Conservation (phyloP, 2,797 vertebrate genomes). For the Microctenopoma stevenorrisi region DNA sequence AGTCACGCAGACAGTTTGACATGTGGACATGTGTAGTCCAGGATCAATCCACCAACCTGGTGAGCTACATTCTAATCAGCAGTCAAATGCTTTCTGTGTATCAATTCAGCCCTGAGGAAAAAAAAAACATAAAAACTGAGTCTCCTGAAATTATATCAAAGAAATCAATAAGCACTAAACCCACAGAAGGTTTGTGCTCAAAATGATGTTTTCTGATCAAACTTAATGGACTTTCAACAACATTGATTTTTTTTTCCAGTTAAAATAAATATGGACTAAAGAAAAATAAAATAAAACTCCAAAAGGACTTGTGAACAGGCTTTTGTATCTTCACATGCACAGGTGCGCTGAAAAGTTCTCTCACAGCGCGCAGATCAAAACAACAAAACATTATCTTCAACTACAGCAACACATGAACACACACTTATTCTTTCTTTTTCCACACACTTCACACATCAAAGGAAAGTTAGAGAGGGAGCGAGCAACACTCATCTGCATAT, state of each 20-base stretch:
- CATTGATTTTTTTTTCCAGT: neutral
- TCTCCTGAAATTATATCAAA: neutral
- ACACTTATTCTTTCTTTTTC: constrained; percentile 3
- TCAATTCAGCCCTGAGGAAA: neutral
- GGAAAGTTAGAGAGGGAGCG: constrained; percentile 9
- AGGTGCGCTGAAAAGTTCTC: neutral
- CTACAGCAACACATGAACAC: constrained; percentile 10
- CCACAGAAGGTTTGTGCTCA: neutral
- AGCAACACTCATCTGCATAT: constrained; percentile 28
- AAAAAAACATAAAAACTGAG: neutral
- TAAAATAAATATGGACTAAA: neutral
- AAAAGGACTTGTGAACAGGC: neutral
- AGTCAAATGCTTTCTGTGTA: neutral
- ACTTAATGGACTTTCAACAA: neutral
- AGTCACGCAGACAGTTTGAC: neutral
- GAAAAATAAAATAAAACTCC: neutral
- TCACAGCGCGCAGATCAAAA: constrained; percentile 19
- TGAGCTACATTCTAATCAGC: neutral
- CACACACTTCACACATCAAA: constrained; percentile 51
- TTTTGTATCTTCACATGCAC: neutral
- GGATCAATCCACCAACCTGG: neutral
- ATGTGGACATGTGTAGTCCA: neutral
- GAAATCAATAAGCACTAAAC: constrained; percentile 1
- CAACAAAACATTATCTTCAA: neutral
- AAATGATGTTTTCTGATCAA: neutral